phyloP scores from a whole-genome alignment of 92 coral and sea anemone genomes.

The Galaxea fascicularis region DNA sequence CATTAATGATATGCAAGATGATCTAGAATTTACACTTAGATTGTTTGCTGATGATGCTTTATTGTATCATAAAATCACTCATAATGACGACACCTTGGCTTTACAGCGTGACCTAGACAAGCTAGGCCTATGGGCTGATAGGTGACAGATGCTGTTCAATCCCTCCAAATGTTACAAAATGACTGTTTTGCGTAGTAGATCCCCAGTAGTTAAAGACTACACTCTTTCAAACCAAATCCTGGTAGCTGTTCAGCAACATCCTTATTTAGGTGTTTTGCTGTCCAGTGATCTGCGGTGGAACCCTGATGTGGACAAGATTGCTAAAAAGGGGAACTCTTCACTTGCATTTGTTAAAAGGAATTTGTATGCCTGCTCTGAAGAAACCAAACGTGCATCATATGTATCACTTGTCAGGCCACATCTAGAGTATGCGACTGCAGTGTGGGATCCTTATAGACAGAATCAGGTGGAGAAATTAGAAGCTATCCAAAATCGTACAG shows the following conservation, averaged over 20 bases:
- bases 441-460: conserved; percentile 2
- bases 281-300: conserved; percentile 53
- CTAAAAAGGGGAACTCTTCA: neutral
- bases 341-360: conserved; percentile 41
- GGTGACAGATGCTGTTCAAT: conserved; percentile 5
- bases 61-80: too few relatives aligned
- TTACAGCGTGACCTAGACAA: too few relatives aligned
- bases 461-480: neutral
- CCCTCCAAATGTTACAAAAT: conserved; percentile 1
- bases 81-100: too few relatives aligned
- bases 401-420: conserved; percentile 31
- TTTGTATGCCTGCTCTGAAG: conserved; percentile 12
- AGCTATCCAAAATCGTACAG: neutral
- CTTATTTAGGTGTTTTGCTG: conserved; percentile 29
- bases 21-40: too few relatives aligned
- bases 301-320: conserved; percentile 48
- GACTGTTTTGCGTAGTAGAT: neutral
- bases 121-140: neutral
- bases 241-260: neutral
- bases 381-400: conserved; percentile 28
- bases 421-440: conserved; percentile 25
- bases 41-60: too few relatives aligned
- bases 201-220: too few relatives aligned
- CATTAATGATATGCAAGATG: too few relatives aligned
- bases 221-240: conserved; percentile 24